Base-by-base conservation (phyloP, 2,888 invertebrate species). In the Napeogenes sylphis region DNA sequence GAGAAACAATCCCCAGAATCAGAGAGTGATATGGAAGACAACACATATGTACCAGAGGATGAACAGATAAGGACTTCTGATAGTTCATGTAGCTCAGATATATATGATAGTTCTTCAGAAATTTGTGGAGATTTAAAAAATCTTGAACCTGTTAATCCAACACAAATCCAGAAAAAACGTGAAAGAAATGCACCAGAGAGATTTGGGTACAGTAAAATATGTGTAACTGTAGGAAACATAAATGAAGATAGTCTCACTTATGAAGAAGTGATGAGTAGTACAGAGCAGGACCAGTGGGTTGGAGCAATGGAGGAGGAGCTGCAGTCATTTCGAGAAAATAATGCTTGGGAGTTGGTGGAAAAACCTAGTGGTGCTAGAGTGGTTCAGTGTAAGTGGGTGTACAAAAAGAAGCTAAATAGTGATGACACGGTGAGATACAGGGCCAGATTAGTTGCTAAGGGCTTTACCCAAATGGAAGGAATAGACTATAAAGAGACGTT, bases 381-480 rank as follows among this genome's bases (percentile, higher is more conserved):
- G 33, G 68, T 71, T n/a, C 55, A 70, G 64, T 63, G 64, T 56
- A 71, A 67, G 59, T 71, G 71, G 68, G 71, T 69, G 38, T 66
- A 63, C 47, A 65, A 68, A 46, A 70, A 66, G 59, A 71, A 70
- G 57, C 21, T 45, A 33, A 60, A 70, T 38, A 65, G 62, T 61
- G 56, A 66, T 59, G 56, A 64, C 56, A 68, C 45, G 14, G 65
- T 69, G 42, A 33, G 67, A n/a, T 70, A 68, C 42, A 45, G 64
- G 14, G 67, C 69, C 38, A 38, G 55, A 14, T 14, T 55, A 38
- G 45, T 70, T 2, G 68, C 70, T 1, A 71, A 71, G 59, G 59
- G 63, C 12, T 66, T 59, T 38, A 59, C 57, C 30, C 68, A 65
- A 53, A 61, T 45, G 55, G 58, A 42, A 33, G 68, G 69, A n/a